phyloP scores from a whole-genome alignment of 2,888 invertebrate genomes.

The Synanthedon tipuliformis region DNA sequence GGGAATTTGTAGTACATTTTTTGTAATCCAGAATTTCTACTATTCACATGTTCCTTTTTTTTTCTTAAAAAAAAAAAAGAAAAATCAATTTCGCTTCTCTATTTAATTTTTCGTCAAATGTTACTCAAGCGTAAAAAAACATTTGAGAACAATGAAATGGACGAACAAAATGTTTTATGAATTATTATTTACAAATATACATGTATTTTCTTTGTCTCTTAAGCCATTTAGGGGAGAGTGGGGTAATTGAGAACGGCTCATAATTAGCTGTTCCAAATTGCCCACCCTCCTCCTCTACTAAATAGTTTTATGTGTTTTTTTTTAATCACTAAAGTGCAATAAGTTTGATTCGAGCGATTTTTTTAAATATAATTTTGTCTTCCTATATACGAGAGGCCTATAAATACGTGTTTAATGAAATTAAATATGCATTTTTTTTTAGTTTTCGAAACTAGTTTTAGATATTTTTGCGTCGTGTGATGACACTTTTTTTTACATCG shows the following conservation, averaged over 20 bases:
- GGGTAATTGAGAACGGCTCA: too few species aligned
- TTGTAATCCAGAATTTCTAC: conserved; percentile 23
- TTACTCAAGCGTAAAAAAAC: conserved; percentile 35
- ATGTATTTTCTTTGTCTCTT: not conserved
- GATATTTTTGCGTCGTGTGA: conserved; percentile 11
- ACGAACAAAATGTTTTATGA: not conserved
- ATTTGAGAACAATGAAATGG: not conserved
- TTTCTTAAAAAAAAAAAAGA: conserved; percentile 3
- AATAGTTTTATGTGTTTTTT: not conserved
- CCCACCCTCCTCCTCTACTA: too few species aligned
- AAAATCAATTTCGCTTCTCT: conserved; percentile 23
- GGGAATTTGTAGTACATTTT: conserved; percentile 32
- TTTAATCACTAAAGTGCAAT: conserved; percentile 18
- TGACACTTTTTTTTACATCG: too few species aligned
- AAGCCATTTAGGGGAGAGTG: conserved; percentile 4
- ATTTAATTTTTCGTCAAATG: conserved; percentile 12
- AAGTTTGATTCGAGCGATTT: conserved; percentile 15
- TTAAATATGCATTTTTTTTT: conserved; percentile 22
- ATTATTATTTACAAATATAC: not conserved
- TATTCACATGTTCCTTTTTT: conserved; percentile 11
- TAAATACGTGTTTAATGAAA: conserved; percentile 14
- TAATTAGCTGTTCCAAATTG: too few species aligned
- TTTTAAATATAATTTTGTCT: conserved; percentile 24
- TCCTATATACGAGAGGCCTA: conserved; percentile 27
- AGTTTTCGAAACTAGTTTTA: conserved; percentile 17